Evolutionary conservation across 2,888 invertebrate species (phyloP).

Genomic region (Acanthosepion pharaonis): DNA sequence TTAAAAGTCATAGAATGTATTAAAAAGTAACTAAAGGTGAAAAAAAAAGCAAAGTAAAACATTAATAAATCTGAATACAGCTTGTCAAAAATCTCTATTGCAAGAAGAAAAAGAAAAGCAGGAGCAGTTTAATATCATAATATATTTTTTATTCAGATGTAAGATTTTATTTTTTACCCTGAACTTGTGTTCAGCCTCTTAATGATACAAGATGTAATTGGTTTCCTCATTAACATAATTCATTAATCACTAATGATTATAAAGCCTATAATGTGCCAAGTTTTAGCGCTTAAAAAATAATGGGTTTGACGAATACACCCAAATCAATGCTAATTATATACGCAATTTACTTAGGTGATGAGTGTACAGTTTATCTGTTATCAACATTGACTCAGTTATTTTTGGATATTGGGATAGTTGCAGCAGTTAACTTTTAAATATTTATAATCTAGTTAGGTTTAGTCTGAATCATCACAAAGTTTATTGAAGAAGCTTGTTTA

Average conservation of each 20-base stretch:
- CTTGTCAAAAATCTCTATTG: too few relatives aligned
- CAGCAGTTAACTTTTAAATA: too few relatives aligned
- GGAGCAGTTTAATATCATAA: neutral
- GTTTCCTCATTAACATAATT: neutral
- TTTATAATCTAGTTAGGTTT: too few relatives aligned
- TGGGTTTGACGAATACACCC: conserved; percentile 1
- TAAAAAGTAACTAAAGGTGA: too few relatives aligned
- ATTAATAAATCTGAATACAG: too few relatives aligned
- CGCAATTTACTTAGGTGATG: neutral
- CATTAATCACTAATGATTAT: neutral
- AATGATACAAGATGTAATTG: neutral
- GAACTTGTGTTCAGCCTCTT: neutral
- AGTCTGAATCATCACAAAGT: too few relatives aligned
- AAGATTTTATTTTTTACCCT: neutral
- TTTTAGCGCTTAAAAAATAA: neutral
- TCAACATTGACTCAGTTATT: neutral
- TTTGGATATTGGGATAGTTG: neutral
- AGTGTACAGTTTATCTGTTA: neutral
- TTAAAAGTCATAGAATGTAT: too few relatives aligned
- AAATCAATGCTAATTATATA: neutral
- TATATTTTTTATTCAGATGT: neutral
- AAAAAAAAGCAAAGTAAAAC: too few relatives aligned
- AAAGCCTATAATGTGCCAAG: neutral
- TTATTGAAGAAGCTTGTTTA: too few relatives aligned
- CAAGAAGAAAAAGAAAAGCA: too few relatives aligned